Evolutionary conservation across 1,140 invertebrate genomes (phyloP), one percentile per base, ranked within the genome.

Genomic region (Polypedilum vanderplanki): DNA sequence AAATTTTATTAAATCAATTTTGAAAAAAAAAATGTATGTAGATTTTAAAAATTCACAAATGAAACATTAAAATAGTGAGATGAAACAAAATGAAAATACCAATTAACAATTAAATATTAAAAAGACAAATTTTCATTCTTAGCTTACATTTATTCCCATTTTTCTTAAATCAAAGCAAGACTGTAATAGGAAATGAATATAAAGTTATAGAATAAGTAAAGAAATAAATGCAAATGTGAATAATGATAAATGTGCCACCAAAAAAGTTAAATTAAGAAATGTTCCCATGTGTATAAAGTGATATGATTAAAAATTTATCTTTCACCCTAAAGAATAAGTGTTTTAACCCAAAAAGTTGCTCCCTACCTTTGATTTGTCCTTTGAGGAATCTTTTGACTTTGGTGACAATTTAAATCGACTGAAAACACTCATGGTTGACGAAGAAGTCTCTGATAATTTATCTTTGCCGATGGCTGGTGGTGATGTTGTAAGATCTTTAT

Each of bases 341-440:
- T 18, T 20, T 20, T 67, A 20, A 67, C 1, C 24, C 24, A 70
- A 7, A 9, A 70, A 20, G 7, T 67, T n/a, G 40, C 20, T 33
- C 81, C 80, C 83, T 81, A 90, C 90, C 86, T 90, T 91, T 74
- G 87, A 86, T 80, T 89, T 89, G 74, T 89, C 88, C 79, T 89
- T 91, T 75, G 87, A 86, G 80, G 89, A 89, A 74, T 89, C 88
- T 79, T 89, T 90, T 0, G 87, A 86, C 80, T 88, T 90, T 1
- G 88, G 85, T n/a, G 88, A 87, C 75, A 88, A 84, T 76, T 85
- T 83, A 78, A 87, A 87, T 79, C 86, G 87, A 24, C 87, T 88
- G 33, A 87, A 84, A 75, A 87, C 87, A 76, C 86, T 85, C 77
- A 85, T 57, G 4, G 46, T 15, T 57, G 46, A 85, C 40, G 78